These are phyloP conservation scores for Folsomia candida DNA, from an alignment of 2,888 invertebrate species.

Conservation along the genomic window DNA sequence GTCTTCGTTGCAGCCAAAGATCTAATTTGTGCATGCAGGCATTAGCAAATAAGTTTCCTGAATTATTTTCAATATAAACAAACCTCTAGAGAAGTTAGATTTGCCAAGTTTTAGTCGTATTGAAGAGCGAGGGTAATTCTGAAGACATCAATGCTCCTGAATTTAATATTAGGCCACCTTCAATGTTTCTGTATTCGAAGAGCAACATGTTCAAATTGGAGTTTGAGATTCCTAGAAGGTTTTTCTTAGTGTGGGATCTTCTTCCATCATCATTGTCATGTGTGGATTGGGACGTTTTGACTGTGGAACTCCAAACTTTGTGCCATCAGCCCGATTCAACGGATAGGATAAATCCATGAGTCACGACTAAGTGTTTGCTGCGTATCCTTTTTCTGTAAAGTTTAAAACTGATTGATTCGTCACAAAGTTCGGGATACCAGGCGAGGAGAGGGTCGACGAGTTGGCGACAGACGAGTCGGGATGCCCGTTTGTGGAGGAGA, in stretches of 20 bases:
- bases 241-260: no score
- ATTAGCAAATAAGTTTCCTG: neutral
- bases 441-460: slow-evolving; percentile 18
- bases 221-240: neutral
- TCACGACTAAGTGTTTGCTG: neutral
- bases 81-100: neutral
- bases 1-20: slow-evolving; percentile 12
- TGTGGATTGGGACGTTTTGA: neutral
- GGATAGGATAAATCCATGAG: neutral
- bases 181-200: neutral
- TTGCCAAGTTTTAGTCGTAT: neutral
- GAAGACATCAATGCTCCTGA: neutral
- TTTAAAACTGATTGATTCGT: neutral
- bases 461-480: slow-evolving; percentile 7
- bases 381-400: slow-evolving; percentile 8
- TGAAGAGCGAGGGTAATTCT: neutral
- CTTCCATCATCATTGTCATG: no score
- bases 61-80: neutral
- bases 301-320: neutral
- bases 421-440: slow-evolving; percentile 12
- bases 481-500: neutral
- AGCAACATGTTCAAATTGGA: neutral
- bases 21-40: neutral
- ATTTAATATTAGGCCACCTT: neutral
- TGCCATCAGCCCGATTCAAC: neutral